Evolutionary conservation across 2,888 invertebrate genomes (phyloP).

Genomic region (Cheilosia soror): DNA sequence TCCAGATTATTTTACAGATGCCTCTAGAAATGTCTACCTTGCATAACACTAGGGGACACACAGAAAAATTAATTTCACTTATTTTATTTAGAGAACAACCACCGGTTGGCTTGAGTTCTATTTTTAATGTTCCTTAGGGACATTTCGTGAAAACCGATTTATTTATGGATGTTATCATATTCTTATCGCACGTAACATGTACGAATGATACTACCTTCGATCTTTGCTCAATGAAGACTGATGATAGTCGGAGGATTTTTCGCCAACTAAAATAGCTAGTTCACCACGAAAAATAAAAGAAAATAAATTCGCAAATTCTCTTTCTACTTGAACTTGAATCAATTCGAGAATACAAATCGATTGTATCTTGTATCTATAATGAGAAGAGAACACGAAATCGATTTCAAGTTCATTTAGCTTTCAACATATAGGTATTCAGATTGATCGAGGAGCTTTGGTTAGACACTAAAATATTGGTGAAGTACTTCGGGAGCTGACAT

Average conservation of each 20-base stretch:
- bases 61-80: too few species aligned
- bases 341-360: slow-evolving; percentile 48
- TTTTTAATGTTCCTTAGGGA: neutral
- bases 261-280: slow-evolving; percentile 43
- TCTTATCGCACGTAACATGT: neutral
- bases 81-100: too few species aligned
- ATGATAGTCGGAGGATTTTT: slow-evolving; percentile 31
- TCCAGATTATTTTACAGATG: too few species aligned
- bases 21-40: too few species aligned
- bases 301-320: slow-evolving; percentile 21
- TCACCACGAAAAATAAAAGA: slow-evolving; percentile 1
- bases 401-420: slow-evolving; percentile 51
- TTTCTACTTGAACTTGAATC: slow-evolving; percentile 27
- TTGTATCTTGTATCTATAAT: slow-evolving; percentile 25
- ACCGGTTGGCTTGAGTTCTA: too few species aligned
- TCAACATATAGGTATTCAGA: slow-evolving; percentile 19
- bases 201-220: neutral
- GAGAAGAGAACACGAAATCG: slow-evolving; percentile 27
- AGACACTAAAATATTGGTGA: neutral
- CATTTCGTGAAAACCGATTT: slow-evolving; percentile 4
- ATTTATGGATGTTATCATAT: neutral
- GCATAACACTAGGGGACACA: too few species aligned
- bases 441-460: slow-evolving; percentile 41
- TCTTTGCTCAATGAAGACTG: slow-evolving; percentile 35
- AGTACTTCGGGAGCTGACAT: slow-evolving; percentile 2